phyloP scores from a whole-genome alignment of 1,140 invertebrate species.

The Centruroides sculpturatus region DNA sequence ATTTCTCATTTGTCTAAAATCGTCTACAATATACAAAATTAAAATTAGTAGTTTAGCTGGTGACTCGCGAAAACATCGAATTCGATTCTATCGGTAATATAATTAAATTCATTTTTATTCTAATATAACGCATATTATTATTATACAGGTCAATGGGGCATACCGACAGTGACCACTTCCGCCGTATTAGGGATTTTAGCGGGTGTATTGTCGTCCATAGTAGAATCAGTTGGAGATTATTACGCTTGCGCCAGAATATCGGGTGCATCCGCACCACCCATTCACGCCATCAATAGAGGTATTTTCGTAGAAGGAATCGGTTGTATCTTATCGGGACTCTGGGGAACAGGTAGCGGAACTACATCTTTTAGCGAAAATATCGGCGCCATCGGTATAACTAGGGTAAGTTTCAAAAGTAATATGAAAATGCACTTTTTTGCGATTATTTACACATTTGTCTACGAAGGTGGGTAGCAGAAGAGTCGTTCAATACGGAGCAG shows the following conservation, averaged over 20 bases:
- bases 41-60: too few species aligned
- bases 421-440: not conserved
- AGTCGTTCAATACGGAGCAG: slow-evolving; percentile 64
- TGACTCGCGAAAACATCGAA: not conserved
- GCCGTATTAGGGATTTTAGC: slow-evolving; percentile 69
- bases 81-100: not conserved
- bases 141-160: slow-evolving; percentile 61
- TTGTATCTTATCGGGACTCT: slow-evolving; percentile 60
- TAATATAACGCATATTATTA: not conserved
- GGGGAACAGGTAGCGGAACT: slow-evolving; percentile 67
- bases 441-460: not conserved
- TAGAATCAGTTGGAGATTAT: slow-evolving; percentile 80
- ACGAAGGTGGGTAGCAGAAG: slow-evolving; percentile 62
- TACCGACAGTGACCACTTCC: slow-evolving; percentile 51
- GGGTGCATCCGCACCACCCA: slow-evolving; percentile 59
- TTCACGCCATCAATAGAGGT: slow-evolving; percentile 73
- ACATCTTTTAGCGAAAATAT: slow-evolving; percentile 78
- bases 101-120: not conserved
- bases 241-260: slow-evolving; percentile 70
- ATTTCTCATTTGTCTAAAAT: too few species aligned
- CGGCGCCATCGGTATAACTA: slow-evolving; percentile 60
- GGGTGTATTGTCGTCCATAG: slow-evolving; percentile 64
- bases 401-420: slow-evolving; percentile 22
- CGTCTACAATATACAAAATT: too few species aligned
- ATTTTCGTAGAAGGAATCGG: slow-evolving; percentile 70